Conservation (phyloP, 2,797 vertebrate genomes). For the Delichon dasypus region DNA sequence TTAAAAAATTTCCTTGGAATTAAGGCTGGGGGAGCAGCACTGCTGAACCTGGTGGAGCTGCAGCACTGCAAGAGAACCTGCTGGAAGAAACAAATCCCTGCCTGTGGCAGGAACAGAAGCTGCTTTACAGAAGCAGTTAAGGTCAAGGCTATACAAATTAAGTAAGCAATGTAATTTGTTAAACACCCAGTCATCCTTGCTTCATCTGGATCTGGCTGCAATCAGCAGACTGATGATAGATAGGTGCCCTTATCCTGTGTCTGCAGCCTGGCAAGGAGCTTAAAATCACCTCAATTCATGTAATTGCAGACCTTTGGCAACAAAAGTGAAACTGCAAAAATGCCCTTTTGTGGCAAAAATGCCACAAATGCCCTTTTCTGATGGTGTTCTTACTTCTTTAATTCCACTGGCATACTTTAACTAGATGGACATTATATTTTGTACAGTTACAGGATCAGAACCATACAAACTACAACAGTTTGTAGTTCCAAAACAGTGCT, state of each 20-base stretch:
- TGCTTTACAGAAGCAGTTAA: background rate
- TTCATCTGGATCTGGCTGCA: background rate
- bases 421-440: background rate
- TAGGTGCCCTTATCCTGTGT: background rate
- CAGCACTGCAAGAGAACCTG: background rate
- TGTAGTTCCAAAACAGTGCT: background rate
- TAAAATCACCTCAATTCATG: background rate
- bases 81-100: background rate
- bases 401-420: background rate
- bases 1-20: background rate
- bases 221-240: background rate
- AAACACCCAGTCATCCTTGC: background rate
- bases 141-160: background rate
- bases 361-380: background rate
- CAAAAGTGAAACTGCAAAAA: background rate
- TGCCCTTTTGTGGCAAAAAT: too few relatives aligned
- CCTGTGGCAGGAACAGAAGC: background rate
- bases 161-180: background rate
- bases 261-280: background rate
- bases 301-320: background rate
- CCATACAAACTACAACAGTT: background rate
- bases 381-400: background rate
- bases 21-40: background rate
- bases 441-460: background rate
- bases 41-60: rapidly evolving